Evolutionary conservation across 1,140 invertebrate species (phyloP).

Genomic region (Caligus rogercresseyi): DNA sequence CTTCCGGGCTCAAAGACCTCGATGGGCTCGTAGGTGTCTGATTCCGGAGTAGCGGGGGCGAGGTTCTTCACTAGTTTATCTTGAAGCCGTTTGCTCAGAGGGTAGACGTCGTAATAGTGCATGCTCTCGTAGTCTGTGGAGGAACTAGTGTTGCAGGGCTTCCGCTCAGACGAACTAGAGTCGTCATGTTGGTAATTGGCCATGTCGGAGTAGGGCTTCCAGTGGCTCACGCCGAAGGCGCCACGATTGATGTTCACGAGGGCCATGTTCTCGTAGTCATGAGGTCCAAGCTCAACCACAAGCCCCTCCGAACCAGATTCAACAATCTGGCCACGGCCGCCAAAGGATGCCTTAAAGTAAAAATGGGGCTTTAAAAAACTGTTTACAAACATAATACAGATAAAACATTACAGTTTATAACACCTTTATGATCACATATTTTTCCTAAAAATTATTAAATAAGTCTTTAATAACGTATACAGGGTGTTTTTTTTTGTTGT

Average conservation of each 20-base stretch:
- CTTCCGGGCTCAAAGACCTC: conserved; percentile 4
- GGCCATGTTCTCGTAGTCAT: conserved; percentile 49
- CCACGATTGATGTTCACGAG: conserved; percentile 43
- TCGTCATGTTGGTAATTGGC: conserved; percentile 44
- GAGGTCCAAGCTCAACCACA: conserved; percentile 26
- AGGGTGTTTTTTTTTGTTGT: no score
- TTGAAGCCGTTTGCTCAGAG: conserved; percentile 4
- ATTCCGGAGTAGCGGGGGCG: conserved; percentile 6
- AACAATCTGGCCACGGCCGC: conserved; percentile 6
- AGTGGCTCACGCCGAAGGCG: conserved; percentile 45
- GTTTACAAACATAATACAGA: not conserved
- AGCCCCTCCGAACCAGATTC: conserved; percentile 19
- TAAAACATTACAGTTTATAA: not conserved
- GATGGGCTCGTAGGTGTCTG: conserved; percentile 19
- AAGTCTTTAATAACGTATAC: no score
- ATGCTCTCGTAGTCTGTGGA: conserved; percentile 7
- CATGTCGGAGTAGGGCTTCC: conserved; percentile 40
- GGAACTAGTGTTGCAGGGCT: not conserved
- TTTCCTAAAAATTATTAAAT: no score
- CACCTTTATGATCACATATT: no score
- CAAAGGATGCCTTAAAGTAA: conserved; percentile 19
- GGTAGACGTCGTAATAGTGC: conserved; percentile 15
- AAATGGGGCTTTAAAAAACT: not conserved
- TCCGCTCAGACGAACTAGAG: conserved; percentile 37
- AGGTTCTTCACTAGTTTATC: conserved; percentile 10